Evolutionary conservation across 2,113 vertebrate genomes (phyloP).

Genomic region (Semicossyphus pulcher): DNA sequence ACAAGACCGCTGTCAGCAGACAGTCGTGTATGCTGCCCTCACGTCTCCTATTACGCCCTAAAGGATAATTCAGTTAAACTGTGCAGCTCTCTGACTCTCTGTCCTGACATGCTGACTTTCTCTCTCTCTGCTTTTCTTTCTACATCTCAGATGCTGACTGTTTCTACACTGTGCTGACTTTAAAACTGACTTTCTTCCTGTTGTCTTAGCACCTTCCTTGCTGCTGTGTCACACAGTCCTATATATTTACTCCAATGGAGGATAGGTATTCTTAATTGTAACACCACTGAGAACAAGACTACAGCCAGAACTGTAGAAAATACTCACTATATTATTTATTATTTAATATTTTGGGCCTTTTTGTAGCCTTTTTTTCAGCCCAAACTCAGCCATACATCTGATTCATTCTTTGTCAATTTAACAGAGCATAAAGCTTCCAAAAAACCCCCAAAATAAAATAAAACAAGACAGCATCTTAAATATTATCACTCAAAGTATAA

Average conservation of each 20-base stretch:
- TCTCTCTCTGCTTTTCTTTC: conserved; percentile 1
- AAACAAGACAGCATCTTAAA: no score
- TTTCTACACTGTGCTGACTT: conserved; percentile 19
- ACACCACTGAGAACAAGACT: neutral
- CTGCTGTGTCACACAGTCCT: neutral
- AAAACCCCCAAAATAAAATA: no score
- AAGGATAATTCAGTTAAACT: conserved; percentile 68
- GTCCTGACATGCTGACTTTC: conserved; percentile 45
- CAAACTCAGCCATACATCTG: no score
- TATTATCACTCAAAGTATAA: no score
- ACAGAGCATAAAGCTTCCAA: no score
- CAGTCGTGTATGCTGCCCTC: conserved; percentile 58
- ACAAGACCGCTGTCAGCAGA: conserved; percentile 82
- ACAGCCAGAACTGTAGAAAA: neutral
- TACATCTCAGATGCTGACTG: conserved; percentile 37
- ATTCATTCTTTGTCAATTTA: no score
- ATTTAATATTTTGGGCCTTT: no score
- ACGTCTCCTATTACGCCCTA: conserved; percentile 68
- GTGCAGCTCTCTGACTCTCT: conserved; percentile 29
- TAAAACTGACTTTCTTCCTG: neutral
- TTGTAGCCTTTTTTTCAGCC: no score
- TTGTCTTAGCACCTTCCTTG: neutral
- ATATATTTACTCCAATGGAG: neutral
- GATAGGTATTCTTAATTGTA: no score
- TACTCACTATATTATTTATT: no score